These are phyloP conservation scores for Parapristionchus giblindavisi DNA, from an alignment of 2,888 invertebrate genomes.

Conservation along the genomic window DNA sequence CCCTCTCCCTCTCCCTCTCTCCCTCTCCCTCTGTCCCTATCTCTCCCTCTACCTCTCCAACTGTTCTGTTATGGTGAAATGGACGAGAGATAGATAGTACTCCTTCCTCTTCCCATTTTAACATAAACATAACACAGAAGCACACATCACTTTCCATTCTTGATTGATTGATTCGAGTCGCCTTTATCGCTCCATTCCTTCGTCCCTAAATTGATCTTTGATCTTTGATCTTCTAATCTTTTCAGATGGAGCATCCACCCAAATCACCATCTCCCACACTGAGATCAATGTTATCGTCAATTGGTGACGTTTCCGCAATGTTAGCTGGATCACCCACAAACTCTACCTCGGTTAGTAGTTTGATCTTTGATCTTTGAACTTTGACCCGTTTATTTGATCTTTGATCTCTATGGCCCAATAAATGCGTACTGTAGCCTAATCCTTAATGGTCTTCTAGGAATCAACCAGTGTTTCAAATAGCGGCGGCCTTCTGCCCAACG, in stretches of 20 bases:
- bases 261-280: constrained; percentile 33
- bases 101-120: constrained; percentile 2
- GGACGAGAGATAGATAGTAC: not conserved
- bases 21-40: constrained; percentile 33
- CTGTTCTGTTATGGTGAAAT: constrained; percentile 30
- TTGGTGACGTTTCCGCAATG: constrained; percentile 7
- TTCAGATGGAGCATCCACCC: constrained; percentile 17
- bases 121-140: constrained; percentile 30
- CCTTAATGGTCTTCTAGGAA: constrained; percentile 24
- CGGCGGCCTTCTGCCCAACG: constrained; percentile 64
- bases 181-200: not conserved
- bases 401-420: not conserved
- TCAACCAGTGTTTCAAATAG: constrained; percentile 14
- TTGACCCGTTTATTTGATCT: constrained; percentile 17
- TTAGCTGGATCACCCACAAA: constrained; percentile 29
- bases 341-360: constrained; percentile 28
- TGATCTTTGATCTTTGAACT: not conserved
- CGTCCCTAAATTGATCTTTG: constrained; percentile 30
- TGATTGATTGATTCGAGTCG: constrained; percentile 2
- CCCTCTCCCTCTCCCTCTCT: not conserved
- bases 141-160: not conserved
- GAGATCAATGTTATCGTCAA: constrained; percentile 19
- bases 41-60: not conserved
- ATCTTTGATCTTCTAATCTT: constrained; percentile 1
- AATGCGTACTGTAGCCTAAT: no score